Evolutionary conservation across 1,140 invertebrate species (phyloP).

Genomic region (Eurosta solidaginis): DNA sequence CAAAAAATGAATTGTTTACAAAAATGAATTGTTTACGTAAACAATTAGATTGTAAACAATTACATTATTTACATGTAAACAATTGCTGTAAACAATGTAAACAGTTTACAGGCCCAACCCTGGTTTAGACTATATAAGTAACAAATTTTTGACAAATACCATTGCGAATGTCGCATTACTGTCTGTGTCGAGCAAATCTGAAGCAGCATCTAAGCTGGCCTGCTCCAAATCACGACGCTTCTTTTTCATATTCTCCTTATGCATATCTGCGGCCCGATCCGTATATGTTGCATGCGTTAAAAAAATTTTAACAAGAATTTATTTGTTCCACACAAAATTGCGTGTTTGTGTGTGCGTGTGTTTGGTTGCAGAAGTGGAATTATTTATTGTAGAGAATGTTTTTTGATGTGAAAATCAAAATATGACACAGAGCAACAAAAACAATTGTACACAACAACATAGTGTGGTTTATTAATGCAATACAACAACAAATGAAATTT

Average conservation of each 20-base stretch:
- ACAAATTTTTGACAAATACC: slow-evolving; percentile 63
- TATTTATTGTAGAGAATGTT: neutral
- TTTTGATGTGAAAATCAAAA: neutral
- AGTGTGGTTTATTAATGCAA: too few species aligned
- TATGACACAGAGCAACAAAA: too few species aligned
- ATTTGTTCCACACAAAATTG: slow-evolving; percentile 52
- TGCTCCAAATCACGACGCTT: slow-evolving; percentile 84
- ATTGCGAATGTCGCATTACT: slow-evolving; percentile 83
- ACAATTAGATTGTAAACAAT: too few species aligned
- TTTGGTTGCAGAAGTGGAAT: neutral
- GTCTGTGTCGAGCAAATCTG: slow-evolving; percentile 81
- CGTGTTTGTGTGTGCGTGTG: neutral
- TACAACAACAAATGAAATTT: too few species aligned
- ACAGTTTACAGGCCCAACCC: too few species aligned
- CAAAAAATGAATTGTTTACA: too few species aligned
- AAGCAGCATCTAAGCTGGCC: slow-evolving; percentile 79
- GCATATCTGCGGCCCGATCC: slow-evolving; percentile 66
- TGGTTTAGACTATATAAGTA: neutral
- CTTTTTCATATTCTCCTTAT: slow-evolving; percentile 89
- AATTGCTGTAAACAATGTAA: too few species aligned
- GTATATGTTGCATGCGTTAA: slow-evolving; percentile 54
- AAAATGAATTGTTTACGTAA: too few species aligned
- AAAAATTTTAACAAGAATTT: slow-evolving; percentile 60
- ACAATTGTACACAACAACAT: too few species aligned
- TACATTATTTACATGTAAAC: too few species aligned